These are phyloP conservation scores for Bombus pascuorum DNA, from an alignment of 1,140 invertebrate species.

Conservation along the genomic window DNA sequence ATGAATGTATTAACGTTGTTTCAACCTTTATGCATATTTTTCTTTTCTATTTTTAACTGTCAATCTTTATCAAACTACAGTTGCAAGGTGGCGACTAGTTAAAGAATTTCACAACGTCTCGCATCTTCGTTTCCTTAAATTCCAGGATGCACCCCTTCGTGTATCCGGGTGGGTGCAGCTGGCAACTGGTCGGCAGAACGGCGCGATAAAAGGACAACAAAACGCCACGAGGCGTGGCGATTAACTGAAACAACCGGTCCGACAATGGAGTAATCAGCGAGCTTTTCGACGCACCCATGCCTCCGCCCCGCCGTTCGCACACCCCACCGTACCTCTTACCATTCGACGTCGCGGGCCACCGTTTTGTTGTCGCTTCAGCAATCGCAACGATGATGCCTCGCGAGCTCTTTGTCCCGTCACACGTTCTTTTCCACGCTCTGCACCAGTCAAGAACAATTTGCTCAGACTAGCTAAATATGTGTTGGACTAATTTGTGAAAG, in stretches of 20 bases:
- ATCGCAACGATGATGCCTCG: slow-evolving; percentile 70
- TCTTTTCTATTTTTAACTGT: not conserved
- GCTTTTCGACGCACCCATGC: slow-evolving; percentile 71
- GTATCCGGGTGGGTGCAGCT: slow-evolving; percentile 49
- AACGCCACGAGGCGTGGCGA: slow-evolving; percentile 68
- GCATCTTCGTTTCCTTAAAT: slow-evolving; percentile 30
- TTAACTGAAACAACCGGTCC: slow-evolving; percentile 76
- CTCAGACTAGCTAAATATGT: not conserved
- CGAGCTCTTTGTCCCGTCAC: slow-evolving; percentile 49
- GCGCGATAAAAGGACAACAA: slow-evolving; percentile 71
- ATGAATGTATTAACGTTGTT: not conserved
- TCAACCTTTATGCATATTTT: no score
- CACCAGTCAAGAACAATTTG: not conserved
- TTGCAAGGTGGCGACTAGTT: not conserved
- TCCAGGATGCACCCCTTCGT: slow-evolving; percentile 33
- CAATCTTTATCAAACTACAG: not conserved
- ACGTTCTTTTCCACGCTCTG: slow-evolving; percentile 42
- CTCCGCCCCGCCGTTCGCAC: slow-evolving; percentile 15
- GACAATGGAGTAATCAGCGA: slow-evolving; percentile 78
- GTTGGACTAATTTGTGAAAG: not conserved
- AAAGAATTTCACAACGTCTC: slow-evolving; percentile 23
- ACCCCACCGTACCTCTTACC: slow-evolving; percentile 27
- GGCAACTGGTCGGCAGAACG: slow-evolving; percentile 46
- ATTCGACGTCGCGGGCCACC: slow-evolving; percentile 47
- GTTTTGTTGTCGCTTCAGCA: slow-evolving; percentile 72